Conservation (phyloP, 2,888 invertebrate genomes). For the Poecilobothrus nobilitatus region DNA sequence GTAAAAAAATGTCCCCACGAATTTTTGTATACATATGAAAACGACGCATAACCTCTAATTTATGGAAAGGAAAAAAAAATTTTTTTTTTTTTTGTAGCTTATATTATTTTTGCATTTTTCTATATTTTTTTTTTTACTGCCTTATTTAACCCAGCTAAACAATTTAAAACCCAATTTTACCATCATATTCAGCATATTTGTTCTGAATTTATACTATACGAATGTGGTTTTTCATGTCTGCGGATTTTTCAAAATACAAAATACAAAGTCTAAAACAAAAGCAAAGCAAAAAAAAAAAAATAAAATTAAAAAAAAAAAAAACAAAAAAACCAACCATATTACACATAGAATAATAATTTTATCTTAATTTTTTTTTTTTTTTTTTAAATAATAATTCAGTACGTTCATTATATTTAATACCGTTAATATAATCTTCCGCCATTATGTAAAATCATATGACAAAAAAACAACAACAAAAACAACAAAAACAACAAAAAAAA, state of each 20-base stretch:
- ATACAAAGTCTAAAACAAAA: too few species aligned
- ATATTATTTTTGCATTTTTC: not conserved
- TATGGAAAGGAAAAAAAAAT: not conserved
- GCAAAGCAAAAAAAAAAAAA: too few species aligned
- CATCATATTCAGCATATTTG: not conserved
- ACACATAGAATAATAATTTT: not conserved
- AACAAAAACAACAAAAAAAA: not conserved
- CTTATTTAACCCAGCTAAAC: too few species aligned
- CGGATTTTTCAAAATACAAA: not conserved
- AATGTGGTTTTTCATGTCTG: slow-evolving; percentile 4
- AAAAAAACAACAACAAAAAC: not conserved
- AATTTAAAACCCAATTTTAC: not conserved
- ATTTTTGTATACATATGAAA: not conserved
- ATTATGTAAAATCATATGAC: too few species aligned
- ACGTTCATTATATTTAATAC: not conserved
- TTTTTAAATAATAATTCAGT: too few species aligned
- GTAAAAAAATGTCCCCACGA: too few species aligned
- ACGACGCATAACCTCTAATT: not conserved
- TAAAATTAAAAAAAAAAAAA: too few species aligned
- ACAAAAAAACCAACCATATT: not conserved
- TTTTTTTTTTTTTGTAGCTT: not conserved
- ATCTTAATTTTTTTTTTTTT: not conserved
- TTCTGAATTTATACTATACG: not conserved
- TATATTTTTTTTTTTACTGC: not conserved
- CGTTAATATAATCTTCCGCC: slow-evolving; percentile 3